Evolutionary conservation across 2,888 invertebrate species (phyloP), one percentile per base, ranked within the genome.

Genomic region (Drosophila hamatofila): DNA sequence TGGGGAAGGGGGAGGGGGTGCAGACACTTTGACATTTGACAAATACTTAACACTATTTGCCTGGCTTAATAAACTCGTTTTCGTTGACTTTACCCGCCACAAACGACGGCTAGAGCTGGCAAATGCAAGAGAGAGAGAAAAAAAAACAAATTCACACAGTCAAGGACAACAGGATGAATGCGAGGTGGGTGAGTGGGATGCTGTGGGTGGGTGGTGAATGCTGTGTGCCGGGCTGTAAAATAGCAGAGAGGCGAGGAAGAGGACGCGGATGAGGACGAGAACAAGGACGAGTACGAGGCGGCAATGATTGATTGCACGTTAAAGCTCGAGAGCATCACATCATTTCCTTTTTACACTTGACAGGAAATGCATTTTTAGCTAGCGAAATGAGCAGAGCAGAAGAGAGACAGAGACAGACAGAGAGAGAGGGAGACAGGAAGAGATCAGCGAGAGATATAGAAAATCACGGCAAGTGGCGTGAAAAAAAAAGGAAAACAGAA

Each of bases 261-360:
- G 30, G 35, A 7, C 8, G 39, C 8, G 16, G 1, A 8, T 63
- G 72, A 35, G 35, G 12, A 35, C 49, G 62, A 61, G 48, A n/a
- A 58, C 54, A 58, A 35, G 35, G 61, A 69, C 46, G 63, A 61
- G 56, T 21, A 49, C 57, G 63, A 37, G 37, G 67, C 76, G 81
- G 78, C 81, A 80, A 83, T 91, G 91, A 91, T 91, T 91, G 91
- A 91, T 91, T 91, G 86, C 81, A 81, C 83, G 81, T 88, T 84
- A 78, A 85, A 75, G 86, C 88, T 76, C 72, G 67, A 80, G 88
- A 89, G 88, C 84, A 82, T 83, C 83, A 79, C 86, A 83, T 88
- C 88, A 88, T 87, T 87, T 87, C 86, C 86, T 85, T 85, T 83
- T 85, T 79, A 88, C 86, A 89, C 88, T 85, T 83, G 86, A 89